Base-by-base conservation (phyloP, 2,797 vertebrate genomes). In the Zenarchopterus dispar region DNA sequence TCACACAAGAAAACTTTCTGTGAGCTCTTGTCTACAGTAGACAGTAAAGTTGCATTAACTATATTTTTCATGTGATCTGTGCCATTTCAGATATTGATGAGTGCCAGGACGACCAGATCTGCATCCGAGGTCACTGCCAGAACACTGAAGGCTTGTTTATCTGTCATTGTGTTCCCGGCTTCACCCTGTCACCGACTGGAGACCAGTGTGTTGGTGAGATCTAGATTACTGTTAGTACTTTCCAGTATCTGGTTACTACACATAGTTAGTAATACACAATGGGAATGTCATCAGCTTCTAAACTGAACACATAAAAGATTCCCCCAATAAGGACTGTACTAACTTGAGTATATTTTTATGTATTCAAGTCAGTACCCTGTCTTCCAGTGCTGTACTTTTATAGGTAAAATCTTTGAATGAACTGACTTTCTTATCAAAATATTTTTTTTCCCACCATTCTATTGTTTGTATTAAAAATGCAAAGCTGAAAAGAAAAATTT, bases 121-220 rank as follows among this genome's bases (percentile, higher is more conserved):
- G 97, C 53, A 78, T 69, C 0, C 90, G 95, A 17, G 97, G 97
- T 5, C 95, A 88, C 75, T 99, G 97, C 87, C 90, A 93, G 70
- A 99, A 99, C 89, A 96, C 94, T 0, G 92, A 95, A 56, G 97
- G 97, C 58, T 97, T 96, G 36, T 99, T 99, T 68, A 83, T 90
- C 60, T 98, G 97, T 67, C 71, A 93, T 65, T 99, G 97, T 83
- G 94, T 89, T 50, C 85, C 89, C 0, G 97, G 97, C 5, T 97
- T 97, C 73, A 89, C 79, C 3, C 69, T 92, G 1, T 94, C 96
- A 0, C 23, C 82, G 1, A 15, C 91, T 7, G 92, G 94, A 81
- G 94, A 97, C 82, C 92, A 96, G 21, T 99, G 97, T 90, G 94
- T 97, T 70, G 97, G 97, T 99, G 91, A 0, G 31, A 41, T 41